These are phyloP conservation scores for Anagyrus pseudococci DNA, from an alignment of 2,888 invertebrate genomes.

Conservation along the genomic window DNA sequence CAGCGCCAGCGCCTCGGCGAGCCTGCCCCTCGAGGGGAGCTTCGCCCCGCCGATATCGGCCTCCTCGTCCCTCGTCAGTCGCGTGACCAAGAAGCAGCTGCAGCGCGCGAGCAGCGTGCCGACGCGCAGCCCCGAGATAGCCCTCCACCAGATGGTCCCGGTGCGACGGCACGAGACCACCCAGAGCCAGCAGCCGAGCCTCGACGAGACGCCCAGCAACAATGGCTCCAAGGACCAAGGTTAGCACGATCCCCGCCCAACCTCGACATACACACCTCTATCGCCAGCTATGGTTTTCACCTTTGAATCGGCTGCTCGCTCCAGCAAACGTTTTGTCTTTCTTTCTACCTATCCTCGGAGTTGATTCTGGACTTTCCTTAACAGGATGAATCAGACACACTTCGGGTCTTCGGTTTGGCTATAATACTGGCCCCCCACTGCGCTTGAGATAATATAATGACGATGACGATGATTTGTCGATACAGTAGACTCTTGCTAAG, in stretches of 20 bases:
- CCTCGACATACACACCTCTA: neutral
- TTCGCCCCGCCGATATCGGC: conserved; percentile 41
- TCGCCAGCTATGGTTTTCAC: too few relatives aligned
- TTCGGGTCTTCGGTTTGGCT: too few relatives aligned
- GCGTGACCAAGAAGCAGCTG: conserved; percentile 60
- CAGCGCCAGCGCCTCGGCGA: conserved; percentile 44
- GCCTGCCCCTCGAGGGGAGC: conserved; percentile 38
- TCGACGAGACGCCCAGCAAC: conserved; percentile 46
- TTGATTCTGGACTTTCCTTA: too few relatives aligned
- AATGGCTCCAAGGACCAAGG: conserved; percentile 47
- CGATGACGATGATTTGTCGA: neutral
- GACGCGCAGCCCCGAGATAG: conserved; percentile 64
- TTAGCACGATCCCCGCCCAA: conserved; percentile 22
- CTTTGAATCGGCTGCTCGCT: too few relatives aligned
- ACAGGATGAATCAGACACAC: too few relatives aligned
- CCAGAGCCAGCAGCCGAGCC: conserved; percentile 68
- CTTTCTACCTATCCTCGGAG: too few relatives aligned
- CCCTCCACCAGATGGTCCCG: conserved; percentile 55
- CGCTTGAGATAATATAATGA: too few relatives aligned
- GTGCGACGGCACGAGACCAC: conserved; percentile 67
- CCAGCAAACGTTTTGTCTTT: too few relatives aligned
- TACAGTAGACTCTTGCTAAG: conserved; percentile 37
- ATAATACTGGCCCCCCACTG: too few relatives aligned
- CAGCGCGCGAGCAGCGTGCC: conserved; percentile 78
- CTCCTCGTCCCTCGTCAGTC: conserved; percentile 40